Base-by-base conservation (phyloP, 30 jellyfish, hydroid and myxozoan genomes). In the Turritopsis dohrnii region DNA sequence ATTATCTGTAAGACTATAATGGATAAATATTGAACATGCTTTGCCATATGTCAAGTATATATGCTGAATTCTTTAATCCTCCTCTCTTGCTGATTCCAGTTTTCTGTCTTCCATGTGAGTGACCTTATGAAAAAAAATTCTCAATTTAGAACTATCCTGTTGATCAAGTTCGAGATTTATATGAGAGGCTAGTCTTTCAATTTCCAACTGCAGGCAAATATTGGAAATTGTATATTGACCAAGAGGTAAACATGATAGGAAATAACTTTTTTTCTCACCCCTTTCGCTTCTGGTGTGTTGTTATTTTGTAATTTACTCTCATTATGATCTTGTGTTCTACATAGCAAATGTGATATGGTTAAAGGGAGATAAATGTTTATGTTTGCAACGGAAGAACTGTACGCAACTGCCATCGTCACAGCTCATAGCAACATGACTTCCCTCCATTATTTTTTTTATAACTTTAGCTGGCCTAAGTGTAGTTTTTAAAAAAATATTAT, bases 171-270 rank as follows among this genome's bases (percentile, higher is more conserved):
- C 91, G 97, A 4, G 79, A 88, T 29, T 71, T 94, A 87, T 94
- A 86, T 74, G 99, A 94, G 72, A 86, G 87, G 71, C 87, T 90
- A 19, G 97, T 94, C 65, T 83, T 79, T n/a, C 97, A 86, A 71
- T 94, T 94, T 77, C 99, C 99, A 0, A 85, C 95, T 84, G 95
- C 96, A 76, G 97, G 97, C 41, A 81, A 96, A 86, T 94, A 89
- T 83, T 90, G 97, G 97, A 94, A 94, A 92, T 89, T 94, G 29
- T 94, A 94, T 91, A 89, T 94, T 16, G 99, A 94, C 90, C 97
- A 94, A 80, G 99, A 94, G 97, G 97, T 94, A 85, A 41, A 5
- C n/a, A n/a, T n/a, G n/a, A n/a, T n/a, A n/a, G n/a, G n/a, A n/a
- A n/a, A n/a, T n/a, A n/a, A n/a, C n/a, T n/a, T n/a, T n/a, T n/a